Base-by-base conservation (phyloP, 1,140 invertebrate genomes). In the Archivesica marissinica region DNA sequence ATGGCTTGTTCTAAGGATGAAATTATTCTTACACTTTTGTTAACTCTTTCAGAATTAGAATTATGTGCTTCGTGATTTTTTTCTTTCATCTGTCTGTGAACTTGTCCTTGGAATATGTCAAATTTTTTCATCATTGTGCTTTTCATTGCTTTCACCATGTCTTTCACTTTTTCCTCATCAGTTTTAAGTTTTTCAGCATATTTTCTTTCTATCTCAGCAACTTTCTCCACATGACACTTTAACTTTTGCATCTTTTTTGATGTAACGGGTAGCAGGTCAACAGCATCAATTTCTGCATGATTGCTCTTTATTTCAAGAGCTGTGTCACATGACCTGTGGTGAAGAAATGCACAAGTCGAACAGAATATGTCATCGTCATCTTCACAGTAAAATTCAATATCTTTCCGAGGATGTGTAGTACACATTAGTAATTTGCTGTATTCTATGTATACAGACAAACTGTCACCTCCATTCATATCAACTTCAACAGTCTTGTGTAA, bases 381-480 rank as follows among this genome's bases (percentile, higher is more conserved):
- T 74, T 74, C 70, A 33, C 70, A 74, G 20, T 17, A 47, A 28
- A 74, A 74, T 50, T 74, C 70, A 25, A 74, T 74, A 15, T 47
- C 70, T 50, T 47, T 74, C 0, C 30, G 23, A 17, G 41, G 41
- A 25, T 74, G 70, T 50, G 25, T 0, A 4, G 47, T 44, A 74
- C 70, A 74, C 70, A 74, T 74, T 20, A 74, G 70, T 1, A 74
- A 44, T 35, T 74, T 74, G 25, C 30, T 47, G 30, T 47, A 74
- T n/a, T 74, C 70, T 50, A 28, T 7, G 9, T 25, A 50, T 4
- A 17, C 1, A 47, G 23, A 50, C 0, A 30, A 35, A 17, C 33
- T 47, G 25, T 15, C 33, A 13, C 52, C 70, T 15, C 30, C 41
- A 50, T 20, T 52, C 9, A 28, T 25, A 11, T 47, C 50, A 33